Evolutionary conservation across 2,797 vertebrate genomes (phyloP), one percentile per base, ranked within the genome.

Genomic region (Cryptoblepharus egeriae): DNA sequence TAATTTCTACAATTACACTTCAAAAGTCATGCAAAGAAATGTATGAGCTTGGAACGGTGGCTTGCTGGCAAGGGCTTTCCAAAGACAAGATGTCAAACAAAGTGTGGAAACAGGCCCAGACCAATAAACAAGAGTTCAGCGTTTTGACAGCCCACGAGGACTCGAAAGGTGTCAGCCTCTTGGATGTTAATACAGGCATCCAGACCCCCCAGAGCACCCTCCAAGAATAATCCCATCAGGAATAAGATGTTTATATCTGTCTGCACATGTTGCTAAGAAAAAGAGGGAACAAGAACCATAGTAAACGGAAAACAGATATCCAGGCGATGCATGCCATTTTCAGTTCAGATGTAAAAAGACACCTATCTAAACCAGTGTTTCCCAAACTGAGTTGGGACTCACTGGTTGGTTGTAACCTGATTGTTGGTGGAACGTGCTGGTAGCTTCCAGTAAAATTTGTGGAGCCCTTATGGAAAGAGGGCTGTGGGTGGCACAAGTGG

Each of bases 211-310:
- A 15, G 3, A 73, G 57, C 80, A 86, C 83, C 61, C 86, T 63
- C 60, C 69, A 55, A 24, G 35, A 58, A 85, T 80, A 79, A 90
- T 90, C 85, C 90, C 82, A 89, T 78, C 84, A 82, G 32, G 88
- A 68, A 80, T 82, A 74, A 79, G 79, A 84, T 91, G 85, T 92
- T 88, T 90, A 9, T 84, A 85, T 79, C 79, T 37, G 52, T 10
- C 52, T 77, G 70, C 68, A 90, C 77, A 61, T 87, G 82, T 64
- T 87, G 78, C 75, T 83, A 79, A 86, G 89, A 71, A 55, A 55
- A 67, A 83, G 11, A 81, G 84, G 88, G 3, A 9, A 71, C 76
- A 78, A 82, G 82, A 81, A 42, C 78, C 42, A 39, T 73, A 79
- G 78, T 81, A 85, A 85, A 78, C 69, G 78, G 60, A 77, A 76